Evolutionary conservation across 64 coral and sea anemone genomes (phyloP), one percentile per base, ranked within the genome.

Genomic region (Exaiptasia diaphana): DNA sequence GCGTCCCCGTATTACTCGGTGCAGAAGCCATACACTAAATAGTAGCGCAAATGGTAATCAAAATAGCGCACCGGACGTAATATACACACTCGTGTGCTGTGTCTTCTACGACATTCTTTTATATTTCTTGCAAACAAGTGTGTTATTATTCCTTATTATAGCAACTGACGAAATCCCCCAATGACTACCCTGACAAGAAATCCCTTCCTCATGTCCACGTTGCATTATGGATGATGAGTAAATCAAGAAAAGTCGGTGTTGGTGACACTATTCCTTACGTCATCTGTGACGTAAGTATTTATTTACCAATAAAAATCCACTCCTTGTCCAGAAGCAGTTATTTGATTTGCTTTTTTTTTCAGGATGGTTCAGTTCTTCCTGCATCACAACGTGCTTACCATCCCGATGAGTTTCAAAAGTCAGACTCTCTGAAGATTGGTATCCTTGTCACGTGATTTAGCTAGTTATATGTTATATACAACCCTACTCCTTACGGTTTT

Each of bases 151-250:
- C n/a, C n/a, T 54, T 81, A 57, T 52, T 50, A 43, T 41, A 99
- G 95, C 95, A 99, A 99, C 57, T 99, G 61, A 99, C 95, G 14
- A 99, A 99, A 80, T 87, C 95, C 9, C 95, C 95, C 28, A 54
- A 89, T 56, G 95, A 99, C 77, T 99, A 99, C 63, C 95, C 95
- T 3, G 95, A 99, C 90, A 99, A 99, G 89, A 99, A 99, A 56
- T 99, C 95, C 1, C 54, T 99, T 18, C 79, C 95, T 67, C 95
- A 99, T 25, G 95, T 99, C 23, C 90, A 99, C 69, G 95, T 99
- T 39, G 95, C 89, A 0, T 28, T 99, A 12, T 92, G 95, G 85
- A 82, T 99, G 85, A 91, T 93, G 75, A 99, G 89, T 31, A 99
- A 99, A 36, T 83, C 83, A 26, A 88, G 89, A 25, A 99, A 99